Base-by-base conservation (phyloP, 2,888 invertebrate genomes). In the Lomographa bimaculata region DNA sequence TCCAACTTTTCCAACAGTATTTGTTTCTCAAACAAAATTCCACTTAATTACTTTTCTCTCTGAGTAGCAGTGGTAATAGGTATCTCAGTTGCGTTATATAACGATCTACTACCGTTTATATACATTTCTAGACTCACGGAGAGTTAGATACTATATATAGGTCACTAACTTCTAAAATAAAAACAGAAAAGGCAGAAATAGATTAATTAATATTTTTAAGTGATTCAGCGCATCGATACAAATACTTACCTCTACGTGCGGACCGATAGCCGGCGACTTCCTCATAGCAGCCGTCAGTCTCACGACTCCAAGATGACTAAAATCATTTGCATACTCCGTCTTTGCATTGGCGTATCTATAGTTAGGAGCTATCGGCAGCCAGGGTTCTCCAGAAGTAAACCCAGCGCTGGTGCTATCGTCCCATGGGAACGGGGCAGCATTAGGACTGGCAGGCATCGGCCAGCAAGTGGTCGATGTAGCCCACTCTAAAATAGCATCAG, bases 341-440 rank as follows among this genome's bases (percentile, higher is more conserved):
- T 90, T 90, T 0, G 94, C 90, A 63, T 95, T 95, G 0, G 91
- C 78, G 8, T 80, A 89, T 65, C 82, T 78, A 59, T 92, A 94
- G 60, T 94, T 92, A 0, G 89, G 76, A 28, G 93, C 82, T 3
- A 94, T 77, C 0, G 94, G 94, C 3, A 94, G 60, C 94, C 95
- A 95, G 0, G 94, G 91, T 0, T 78, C 78, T 1, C 92, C 93
- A 1, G 82, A 78, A n/a, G 86, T 90, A 7, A 82, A 87, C 0
- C 86, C 79, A 19, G 76, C 78, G 35, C 90, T 72, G 73, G 89
- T 60, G 53, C 91, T 56, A 26, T 79, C 82, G 25, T 85, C 83
- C 89, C 89, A 89, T 0, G 89, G 79, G 41, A 89, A 81, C 0
- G 87, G 87, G 0, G 81, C 74, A 2, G 70, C 60, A 5, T 75